Base-by-base conservation (phyloP, 2,113 vertebrate genomes). In the Ceyx cyanopectus region DNA sequence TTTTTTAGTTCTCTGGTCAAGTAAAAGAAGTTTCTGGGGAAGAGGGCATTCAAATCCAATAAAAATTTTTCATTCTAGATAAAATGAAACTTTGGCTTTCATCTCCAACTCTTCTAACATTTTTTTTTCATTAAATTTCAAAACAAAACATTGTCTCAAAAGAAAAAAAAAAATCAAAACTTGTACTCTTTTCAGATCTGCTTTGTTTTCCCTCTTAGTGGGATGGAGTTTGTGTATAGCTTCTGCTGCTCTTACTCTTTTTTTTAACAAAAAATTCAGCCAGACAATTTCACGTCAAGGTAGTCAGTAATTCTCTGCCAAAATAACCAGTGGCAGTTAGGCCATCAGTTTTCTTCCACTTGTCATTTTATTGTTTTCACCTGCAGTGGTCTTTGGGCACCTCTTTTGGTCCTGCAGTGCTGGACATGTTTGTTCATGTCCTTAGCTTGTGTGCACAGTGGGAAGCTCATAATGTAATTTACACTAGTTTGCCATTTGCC, bases 1-100 rank as follows among this genome's bases (percentile, higher is more conserved):
- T 88, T 82, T 85, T 95, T 85, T 16, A 67, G 51, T 87, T 91
- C 56, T 87, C 24, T 83, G 23, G 67, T 70, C 72, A 90, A 95
- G 91, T 69, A 73, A 85, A 94, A 87, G 30, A 89, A 67, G 32
- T 62, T 89, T 82, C 13, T 74, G 37, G 41, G 37, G 56, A 81
- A 50, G 50, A 73, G 21, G 26, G 19, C 22, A 80, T 85, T 91
- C 37, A 54, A 27, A 91, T 77, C 69, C 41, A 62, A 17, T 80
- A 54, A 29, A 29, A 63, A 7, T 82, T 58, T 73, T 95, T 82
- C 32, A 41, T 67, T 87, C 60, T 74, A n/a, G 32, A 81, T 81
- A 72, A 90, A 94, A 81, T 57, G 29, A 84, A 81, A 89, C n/a
- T 75, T 92, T 20, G 19, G 21, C 62, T 93, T 93, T 92, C 62